phyloP scores from a whole-genome alignment of 2,888 invertebrate species.

The Fabriciana adippe region DNA sequence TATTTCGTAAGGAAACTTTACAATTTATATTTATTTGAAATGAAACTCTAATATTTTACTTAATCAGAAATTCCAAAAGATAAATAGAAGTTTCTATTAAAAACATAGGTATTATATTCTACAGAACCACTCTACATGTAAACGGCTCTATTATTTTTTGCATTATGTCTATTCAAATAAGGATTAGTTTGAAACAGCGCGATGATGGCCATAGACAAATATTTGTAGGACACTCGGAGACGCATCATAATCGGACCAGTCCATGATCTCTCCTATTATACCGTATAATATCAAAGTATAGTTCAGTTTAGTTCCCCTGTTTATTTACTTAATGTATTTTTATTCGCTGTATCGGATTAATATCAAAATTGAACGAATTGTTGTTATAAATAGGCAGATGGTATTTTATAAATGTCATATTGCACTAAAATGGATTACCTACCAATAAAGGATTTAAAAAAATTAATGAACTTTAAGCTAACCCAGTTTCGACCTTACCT shows the following conservation, averaged over 20 bases:
- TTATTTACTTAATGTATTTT: constrained; percentile 38
- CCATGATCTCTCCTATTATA: constrained; percentile 60
- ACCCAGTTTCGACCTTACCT: too few relatives aligned
- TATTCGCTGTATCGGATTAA: constrained; percentile 30
- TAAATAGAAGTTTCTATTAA: neutral
- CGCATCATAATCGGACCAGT: constrained; percentile 51
- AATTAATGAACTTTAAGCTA: too few relatives aligned
- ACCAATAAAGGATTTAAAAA: too few relatives aligned
- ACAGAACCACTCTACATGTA: constrained; percentile 38
- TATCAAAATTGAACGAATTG: constrained; percentile 16
- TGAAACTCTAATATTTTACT: too few relatives aligned
- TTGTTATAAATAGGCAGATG: constrained; percentile 16
- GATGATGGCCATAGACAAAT: constrained; percentile 68
- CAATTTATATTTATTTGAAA: too few relatives aligned
- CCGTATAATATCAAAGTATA: constrained; percentile 46
- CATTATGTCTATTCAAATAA: constrained; percentile 52
- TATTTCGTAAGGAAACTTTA: too few relatives aligned
- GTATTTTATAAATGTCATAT: neutral
- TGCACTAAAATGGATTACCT: too few relatives aligned
- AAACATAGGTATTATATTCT: neutral
- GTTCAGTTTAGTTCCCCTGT: constrained; percentile 22
- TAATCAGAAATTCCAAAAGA: too few relatives aligned
- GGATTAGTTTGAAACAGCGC: constrained; percentile 66
- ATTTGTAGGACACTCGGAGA: constrained; percentile 63
- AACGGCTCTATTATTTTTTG: constrained; percentile 41